Conservation (phyloP, 2,888 invertebrate species). For the Malachius bipustulatus region DNA sequence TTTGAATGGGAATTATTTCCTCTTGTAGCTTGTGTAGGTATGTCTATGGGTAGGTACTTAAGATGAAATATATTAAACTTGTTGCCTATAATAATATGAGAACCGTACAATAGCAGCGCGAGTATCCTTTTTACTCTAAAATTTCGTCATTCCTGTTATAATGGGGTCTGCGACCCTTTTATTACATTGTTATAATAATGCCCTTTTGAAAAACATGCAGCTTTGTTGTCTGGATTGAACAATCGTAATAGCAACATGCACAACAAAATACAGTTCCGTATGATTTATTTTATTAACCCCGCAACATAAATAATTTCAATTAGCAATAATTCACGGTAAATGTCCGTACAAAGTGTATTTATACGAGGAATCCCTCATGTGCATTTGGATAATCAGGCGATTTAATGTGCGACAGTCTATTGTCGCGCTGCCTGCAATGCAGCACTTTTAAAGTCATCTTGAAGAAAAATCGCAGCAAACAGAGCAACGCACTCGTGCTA, state of each 20-base stretch:
- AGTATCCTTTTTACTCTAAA: no score
- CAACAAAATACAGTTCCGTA: background rate
- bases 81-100: no score
- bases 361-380: background rate
- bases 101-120: no score
- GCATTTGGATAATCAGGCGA: conserved; percentile 3
- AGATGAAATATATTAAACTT: no score
- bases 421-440: conserved; percentile 2
- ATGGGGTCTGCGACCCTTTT: no score
- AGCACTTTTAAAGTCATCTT: conserved; percentile 1
- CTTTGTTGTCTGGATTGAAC: conserved; percentile 1
- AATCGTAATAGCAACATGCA: background rate
- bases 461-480: conserved; percentile 1
- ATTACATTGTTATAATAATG: no score
- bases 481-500: conserved; percentile 2
- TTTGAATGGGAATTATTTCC: no score
- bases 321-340: background rate
- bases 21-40: no score
- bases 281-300: background rate
- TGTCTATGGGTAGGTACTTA: no score
- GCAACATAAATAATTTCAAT: background rate
- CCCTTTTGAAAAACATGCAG: no score
- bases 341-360: background rate
- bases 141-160: no score
- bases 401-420: background rate